Conservation (phyloP, 2,797 vertebrate species). For the Sebastes steindachneri region DNA sequence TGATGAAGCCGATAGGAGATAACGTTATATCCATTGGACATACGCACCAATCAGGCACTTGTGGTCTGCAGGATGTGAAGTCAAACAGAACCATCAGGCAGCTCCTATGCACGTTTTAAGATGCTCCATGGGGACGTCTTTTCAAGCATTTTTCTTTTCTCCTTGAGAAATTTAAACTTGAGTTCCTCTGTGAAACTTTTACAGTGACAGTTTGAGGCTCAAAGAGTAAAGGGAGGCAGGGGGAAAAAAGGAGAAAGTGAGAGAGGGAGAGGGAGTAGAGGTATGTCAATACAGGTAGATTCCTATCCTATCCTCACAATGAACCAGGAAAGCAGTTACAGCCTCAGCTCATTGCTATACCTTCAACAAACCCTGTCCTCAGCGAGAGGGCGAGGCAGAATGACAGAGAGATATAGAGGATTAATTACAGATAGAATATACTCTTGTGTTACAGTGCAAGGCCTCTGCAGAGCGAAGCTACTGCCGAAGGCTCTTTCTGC, state of each 20-base stretch:
- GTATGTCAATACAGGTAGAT: slow-evolving; percentile 76
- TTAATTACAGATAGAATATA: slow-evolving; percentile 82
- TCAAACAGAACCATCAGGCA: background rate
- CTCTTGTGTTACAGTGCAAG: slow-evolving; percentile 81
- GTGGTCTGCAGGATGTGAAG: background rate
- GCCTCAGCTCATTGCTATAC: slow-evolving; percentile 76
- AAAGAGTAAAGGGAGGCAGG: slow-evolving; percentile 13
- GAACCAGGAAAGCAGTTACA: slow-evolving; percentile 85
- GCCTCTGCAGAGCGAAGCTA: slow-evolving; percentile 79
- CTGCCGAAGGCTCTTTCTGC: slow-evolving; percentile 80
- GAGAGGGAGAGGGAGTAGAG: slow-evolving; percentile 47
- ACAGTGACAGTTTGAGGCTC: slow-evolving; percentile 11
- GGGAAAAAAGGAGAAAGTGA: slow-evolving; percentile 12
- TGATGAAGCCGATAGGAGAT: background rate
- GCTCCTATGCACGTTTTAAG: background rate
- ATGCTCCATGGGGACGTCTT: background rate
- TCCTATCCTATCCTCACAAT: slow-evolving; percentile 88
- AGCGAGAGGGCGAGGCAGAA: slow-evolving; percentile 67
- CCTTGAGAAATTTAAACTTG: background rate
- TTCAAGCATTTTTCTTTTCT: background rate
- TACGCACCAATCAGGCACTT: slow-evolving; percentile 11
- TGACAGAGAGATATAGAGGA: slow-evolving; percentile 79
- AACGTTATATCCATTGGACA: background rate
- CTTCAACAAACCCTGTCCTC: slow-evolving; percentile 70
- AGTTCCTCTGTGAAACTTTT: slow-evolving; percentile 16